A percentile compares a stretch with the other conserved stretches of the same genome.
Evolutionary conservation across 2,888 invertebrate species (phyloP).

Genomic region (Nemurella pictetii): DNA sequence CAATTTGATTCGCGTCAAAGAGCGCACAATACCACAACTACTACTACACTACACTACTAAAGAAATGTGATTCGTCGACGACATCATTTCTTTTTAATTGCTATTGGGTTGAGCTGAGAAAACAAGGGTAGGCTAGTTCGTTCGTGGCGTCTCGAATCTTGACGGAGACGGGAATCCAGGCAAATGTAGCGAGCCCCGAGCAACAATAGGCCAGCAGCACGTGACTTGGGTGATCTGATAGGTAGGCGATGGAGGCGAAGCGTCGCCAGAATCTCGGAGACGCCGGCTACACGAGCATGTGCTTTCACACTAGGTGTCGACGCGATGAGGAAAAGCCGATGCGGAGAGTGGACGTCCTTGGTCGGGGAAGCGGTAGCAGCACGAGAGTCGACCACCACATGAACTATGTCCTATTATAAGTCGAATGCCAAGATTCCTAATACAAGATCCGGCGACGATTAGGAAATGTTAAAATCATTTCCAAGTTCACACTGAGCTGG

Average conservation of each 20-base stretch:
- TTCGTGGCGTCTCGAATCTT: too few species aligned
- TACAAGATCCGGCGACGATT: not conserved
- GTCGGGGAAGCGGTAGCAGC: not conserved
- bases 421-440: not conserved
- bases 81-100: not conserved
- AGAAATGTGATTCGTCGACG: not conserved
- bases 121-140: too few species aligned
- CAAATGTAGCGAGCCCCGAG: not conserved
- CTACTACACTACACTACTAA: too few species aligned
- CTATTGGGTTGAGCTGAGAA: too few species aligned
- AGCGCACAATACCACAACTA: too few species aligned
- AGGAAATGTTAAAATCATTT: not conserved
- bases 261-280: not conserved
- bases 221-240: not conserved
- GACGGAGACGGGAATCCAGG: too few species aligned
- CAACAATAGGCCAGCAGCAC: not conserved
- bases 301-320: not conserved
- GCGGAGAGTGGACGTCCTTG: not conserved
- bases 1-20: too few species aligned
- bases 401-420: not conserved
- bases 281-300: too few species aligned
- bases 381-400: too few species aligned
- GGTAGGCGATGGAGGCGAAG: not conserved
- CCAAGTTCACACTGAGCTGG: not conserved
- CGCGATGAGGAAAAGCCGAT: not conserved